Evolutionary conservation across 92 coral and sea anemone genomes (phyloP), one percentile per base, ranked within the genome.

Genomic region (Diadumene lineata): DNA sequence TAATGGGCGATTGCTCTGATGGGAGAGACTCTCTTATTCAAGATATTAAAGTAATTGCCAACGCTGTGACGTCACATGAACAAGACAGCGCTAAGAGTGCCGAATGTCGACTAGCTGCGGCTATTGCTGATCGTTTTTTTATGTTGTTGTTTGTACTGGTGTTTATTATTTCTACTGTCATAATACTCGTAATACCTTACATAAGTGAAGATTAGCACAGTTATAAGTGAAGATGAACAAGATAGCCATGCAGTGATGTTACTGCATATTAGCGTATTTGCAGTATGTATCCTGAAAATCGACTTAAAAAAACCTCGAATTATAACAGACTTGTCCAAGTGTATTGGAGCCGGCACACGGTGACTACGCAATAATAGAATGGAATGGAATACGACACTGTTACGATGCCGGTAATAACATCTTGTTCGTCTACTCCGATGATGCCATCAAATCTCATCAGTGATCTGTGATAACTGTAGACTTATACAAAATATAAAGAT

Each of bases 101-200:
- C 0, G 92, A 90, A 58, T 77, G 92, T 32, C 79, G 92, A 22
- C 66, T 87, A 16, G 97, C 97, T 0, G 92, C 97, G 0, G 90
- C 97, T 46, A 88, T 90, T 51, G 90, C 87, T 16, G 97, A 90
- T 72, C 79, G 92, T 64, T 84, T 89, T 9, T 90, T 90, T 78
- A 87, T 90, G 97, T 18, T 78, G 43, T 29, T 90, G 56, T 90
- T 90, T 80, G 63, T 84, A 15, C 19, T 60, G 24, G 87, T 90
- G 26, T 90, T 90, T 76, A 33, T 74, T 1, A 15, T 81, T 44
- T 87, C 97, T 1, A 84, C 97, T 11, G 7, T 74, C 1, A 19
- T 78, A 28, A 84, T 90, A 33, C 85, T 90, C 1, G 21, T 78
- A 53, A 58, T 87, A 17, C 97, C 97, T 8, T 74, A 57, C 27